These are phyloP conservation scores for Drosophila funebris DNA, from an alignment of 1,140 invertebrate genomes.

Conservation along the genomic window DNA sequence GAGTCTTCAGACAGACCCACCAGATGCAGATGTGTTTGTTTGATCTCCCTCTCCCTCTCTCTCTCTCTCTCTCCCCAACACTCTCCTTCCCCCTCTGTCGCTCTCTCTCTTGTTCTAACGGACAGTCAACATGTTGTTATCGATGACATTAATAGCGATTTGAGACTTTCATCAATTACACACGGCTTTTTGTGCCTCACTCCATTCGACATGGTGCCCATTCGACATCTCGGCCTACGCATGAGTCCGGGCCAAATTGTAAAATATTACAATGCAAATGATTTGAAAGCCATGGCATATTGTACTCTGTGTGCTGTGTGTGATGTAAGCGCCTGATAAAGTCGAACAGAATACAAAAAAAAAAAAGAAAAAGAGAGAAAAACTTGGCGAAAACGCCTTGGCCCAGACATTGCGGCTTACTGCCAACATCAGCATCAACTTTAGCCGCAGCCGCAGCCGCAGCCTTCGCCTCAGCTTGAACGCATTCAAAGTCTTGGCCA, in stretches of 20 bases:
- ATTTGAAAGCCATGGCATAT: conserved; percentile 67
- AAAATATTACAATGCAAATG: conserved; percentile 81
- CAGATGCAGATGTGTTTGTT: conserved; percentile 48
- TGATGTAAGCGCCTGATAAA: conserved; percentile 76
- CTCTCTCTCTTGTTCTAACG: conserved; percentile 22
- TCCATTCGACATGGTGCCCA: conserved; percentile 36
- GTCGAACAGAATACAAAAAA: too few species aligned
- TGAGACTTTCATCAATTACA: conserved; percentile 79
- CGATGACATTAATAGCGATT: conserved; percentile 82
- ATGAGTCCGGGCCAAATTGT: conserved; percentile 61
- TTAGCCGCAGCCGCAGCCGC: neutral
- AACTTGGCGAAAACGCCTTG: conserved; percentile 56
- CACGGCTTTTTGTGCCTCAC: conserved; percentile 49
- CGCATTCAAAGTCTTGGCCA: conserved; percentile 71
- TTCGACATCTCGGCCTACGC: conserved; percentile 58
- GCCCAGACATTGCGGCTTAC: conserved; percentile 30
- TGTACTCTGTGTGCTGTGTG: conserved; percentile 35
- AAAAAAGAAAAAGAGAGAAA: neutral
- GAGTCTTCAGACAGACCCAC: conserved; percentile 6
- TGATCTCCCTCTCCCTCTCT: neutral
- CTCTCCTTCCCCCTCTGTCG: neutral
- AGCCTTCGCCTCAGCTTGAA: conserved; percentile 28
- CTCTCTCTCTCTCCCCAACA: neutral
- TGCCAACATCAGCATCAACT: neutral
- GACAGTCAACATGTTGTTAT: conserved; percentile 58